These are phyloP conservation scores for Coenonympha arcania DNA, from an alignment of 2,888 invertebrate species.

Conservation along the genomic window DNA sequence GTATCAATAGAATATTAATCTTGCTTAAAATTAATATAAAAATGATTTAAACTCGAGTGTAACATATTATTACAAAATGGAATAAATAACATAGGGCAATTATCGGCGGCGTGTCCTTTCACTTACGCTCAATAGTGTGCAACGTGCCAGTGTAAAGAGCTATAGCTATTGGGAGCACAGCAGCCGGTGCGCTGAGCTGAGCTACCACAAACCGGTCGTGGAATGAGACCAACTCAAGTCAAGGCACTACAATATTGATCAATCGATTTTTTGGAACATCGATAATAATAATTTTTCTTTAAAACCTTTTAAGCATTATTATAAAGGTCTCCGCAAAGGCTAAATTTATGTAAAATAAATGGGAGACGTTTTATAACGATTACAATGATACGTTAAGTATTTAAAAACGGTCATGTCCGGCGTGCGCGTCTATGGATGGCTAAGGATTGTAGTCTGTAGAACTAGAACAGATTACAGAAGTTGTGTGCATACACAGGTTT, in stretches of 20 bases:
- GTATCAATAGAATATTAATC: too few species aligned
- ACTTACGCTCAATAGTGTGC: constrained; percentile 54
- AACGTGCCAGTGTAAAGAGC: constrained; percentile 44
- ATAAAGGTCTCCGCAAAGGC: constrained; percentile 1
- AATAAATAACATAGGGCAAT: constrained; percentile 62
- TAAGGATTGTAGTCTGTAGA: too few species aligned
- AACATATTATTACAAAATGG: constrained; percentile 41
- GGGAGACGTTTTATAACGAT: background rate
- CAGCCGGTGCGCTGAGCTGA: constrained; percentile 53
- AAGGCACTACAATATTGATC: constrained; percentile 69
- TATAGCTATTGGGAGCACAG: constrained; percentile 50
- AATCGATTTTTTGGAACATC: constrained; percentile 62
- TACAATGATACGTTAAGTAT: background rate
- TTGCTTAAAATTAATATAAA: too few species aligned
- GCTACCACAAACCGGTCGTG: constrained; percentile 66
- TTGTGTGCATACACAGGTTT: too few species aligned
- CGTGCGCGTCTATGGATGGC: too few species aligned
- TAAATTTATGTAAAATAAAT: background rate
- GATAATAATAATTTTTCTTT: constrained; percentile 26
- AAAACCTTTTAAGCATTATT: constrained; percentile 7
- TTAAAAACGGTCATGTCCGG: too few species aligned
- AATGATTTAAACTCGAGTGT: constrained; percentile 20
- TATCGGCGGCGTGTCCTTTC: constrained; percentile 68
- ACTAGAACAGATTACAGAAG: too few species aligned
- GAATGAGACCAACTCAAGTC: constrained; percentile 64